These are phyloP conservation scores for Trachymyrmex cornetzi DNA, from an alignment of 1,140 invertebrate species.

Conservation along the genomic window DNA sequence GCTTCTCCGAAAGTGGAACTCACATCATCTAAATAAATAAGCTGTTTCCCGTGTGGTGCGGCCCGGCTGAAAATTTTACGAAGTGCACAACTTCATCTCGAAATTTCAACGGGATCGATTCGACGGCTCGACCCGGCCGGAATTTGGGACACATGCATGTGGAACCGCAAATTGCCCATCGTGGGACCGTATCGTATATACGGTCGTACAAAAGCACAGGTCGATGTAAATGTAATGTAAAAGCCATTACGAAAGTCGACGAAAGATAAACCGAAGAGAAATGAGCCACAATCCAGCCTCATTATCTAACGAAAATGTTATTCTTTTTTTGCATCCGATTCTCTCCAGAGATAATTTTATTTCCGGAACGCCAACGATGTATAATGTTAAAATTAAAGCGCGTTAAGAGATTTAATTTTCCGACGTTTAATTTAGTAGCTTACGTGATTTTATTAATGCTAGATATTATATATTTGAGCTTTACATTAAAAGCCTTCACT, in stretches of 20 bases:
- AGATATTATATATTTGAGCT: neutral
- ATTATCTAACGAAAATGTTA: constrained; percentile 34
- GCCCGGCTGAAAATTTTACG: constrained; percentile 16
- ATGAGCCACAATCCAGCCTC: neutral
- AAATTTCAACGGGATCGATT: constrained; percentile 51
- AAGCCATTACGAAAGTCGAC: constrained; percentile 8
- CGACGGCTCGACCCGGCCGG: neutral
- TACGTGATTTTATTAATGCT: neutral
- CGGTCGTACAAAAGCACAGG: neutral
- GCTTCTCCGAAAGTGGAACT: constrained; percentile 9
- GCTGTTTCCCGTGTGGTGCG: neutral
- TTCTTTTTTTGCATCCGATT: constrained; percentile 41
- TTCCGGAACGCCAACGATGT: neutral
- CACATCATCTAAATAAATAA: constrained; percentile 40
- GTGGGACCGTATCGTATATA: neutral
- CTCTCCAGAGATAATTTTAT: neutral
- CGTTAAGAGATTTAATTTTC: neutral
- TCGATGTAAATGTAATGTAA: constrained; percentile 34
- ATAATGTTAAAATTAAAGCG: constrained; percentile 2
- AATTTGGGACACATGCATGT: constrained; percentile 40
- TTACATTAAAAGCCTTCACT: neutral
- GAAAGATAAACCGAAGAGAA: constrained; percentile 32
- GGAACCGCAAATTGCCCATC: constrained; percentile 22
- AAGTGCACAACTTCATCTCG: constrained; percentile 31
- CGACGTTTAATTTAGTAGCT: neutral